Evolutionary conservation across 1,140 invertebrate species (phyloP).

Genomic region (Macrobrachium nipponense): DNA sequence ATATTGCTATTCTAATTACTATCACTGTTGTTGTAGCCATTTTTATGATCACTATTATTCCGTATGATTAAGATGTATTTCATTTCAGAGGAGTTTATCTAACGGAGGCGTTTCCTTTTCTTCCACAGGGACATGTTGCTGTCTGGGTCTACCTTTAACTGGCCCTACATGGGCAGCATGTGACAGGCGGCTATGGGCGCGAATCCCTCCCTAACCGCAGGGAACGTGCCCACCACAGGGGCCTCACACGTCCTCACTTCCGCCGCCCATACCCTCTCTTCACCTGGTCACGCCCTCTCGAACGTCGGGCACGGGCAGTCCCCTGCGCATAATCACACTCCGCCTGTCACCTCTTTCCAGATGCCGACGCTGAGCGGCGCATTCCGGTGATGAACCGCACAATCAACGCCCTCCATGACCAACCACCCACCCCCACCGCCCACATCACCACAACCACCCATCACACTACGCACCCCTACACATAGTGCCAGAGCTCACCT

Average conservation of each 20-base stretch:
- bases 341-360: slow-evolving; percentile 46
- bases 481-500: slow-evolving; percentile 1
- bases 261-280: slow-evolving; percentile 56
- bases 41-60: no score
- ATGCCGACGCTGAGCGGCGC: slow-evolving; percentile 37
- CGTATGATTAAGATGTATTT: no score
- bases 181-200: slow-evolving; percentile 64
- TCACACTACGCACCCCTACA: background rate
- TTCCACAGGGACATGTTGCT: slow-evolving; percentile 65
- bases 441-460: slow-evolving; percentile 74
- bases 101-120: background rate
- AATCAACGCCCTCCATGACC: background rate
- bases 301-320: slow-evolving; percentile 51
- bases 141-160: slow-evolving; percentile 64
- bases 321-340: slow-evolving; percentile 37
- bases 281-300: slow-evolving; percentile 55
- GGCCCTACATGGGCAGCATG: slow-evolving; percentile 64
- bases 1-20: no score
- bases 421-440: slow-evolving; percentile 68
- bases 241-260: slow-evolving; percentile 58
- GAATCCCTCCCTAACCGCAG: slow-evolving; percentile 50
- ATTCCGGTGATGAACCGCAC: slow-evolving; percentile 59
- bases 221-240: slow-evolving; percentile 58
- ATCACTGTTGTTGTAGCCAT: no score
- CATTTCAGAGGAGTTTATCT: no score